These are phyloP conservation scores for Tachyglossus aculeatus DNA, from an alignment of 2,797 vertebrate species.

Conservation along the genomic window DNA sequence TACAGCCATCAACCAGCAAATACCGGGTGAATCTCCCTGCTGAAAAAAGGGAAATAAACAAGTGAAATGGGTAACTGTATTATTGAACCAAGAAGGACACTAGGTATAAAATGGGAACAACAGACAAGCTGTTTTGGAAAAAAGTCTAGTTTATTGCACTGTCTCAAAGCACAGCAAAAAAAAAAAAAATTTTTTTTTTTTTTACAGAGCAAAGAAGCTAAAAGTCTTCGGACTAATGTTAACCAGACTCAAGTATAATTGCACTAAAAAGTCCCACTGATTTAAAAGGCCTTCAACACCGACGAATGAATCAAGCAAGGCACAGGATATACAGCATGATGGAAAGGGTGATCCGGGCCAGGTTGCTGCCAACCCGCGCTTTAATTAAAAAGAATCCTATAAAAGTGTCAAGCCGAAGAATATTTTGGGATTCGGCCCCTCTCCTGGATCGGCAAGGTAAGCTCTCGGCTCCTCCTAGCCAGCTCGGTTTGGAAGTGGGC, in stretches of 20 bases:
- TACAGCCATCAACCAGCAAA: no score
- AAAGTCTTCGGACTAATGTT: conserved; percentile 6
- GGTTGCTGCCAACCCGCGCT: conserved; percentile 48
- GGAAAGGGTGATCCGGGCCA: conserved; percentile 36
- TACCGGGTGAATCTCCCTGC: no score
- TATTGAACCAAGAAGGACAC: no score
- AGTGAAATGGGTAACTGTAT: no score
- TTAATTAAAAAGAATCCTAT: neutral
- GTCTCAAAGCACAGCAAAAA: conserved; percentile 66
- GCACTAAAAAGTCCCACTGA: conserved; percentile 42
- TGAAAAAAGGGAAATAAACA: no score
- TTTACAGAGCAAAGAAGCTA: conserved; percentile 25
- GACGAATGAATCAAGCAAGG: conserved; percentile 47
- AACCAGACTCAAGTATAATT: conserved; percentile 34
- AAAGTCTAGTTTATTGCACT: conserved; percentile 72
- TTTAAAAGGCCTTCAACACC: conserved; percentile 38
- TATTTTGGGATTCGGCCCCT: conserved; percentile 18
- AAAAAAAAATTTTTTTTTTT: conserved; percentile 52
- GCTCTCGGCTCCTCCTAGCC: neutral
- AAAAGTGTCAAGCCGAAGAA: conserved; percentile 33
- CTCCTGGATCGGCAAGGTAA: conserved; percentile 6
- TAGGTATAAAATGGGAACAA: neutral
- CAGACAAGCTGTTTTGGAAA: conserved; percentile 20
- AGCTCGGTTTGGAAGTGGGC: neutral
- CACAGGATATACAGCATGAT: conserved; percentile 45